Base-by-base conservation (phyloP, 2,113 vertebrate species). In the Morone saxatilis region DNA sequence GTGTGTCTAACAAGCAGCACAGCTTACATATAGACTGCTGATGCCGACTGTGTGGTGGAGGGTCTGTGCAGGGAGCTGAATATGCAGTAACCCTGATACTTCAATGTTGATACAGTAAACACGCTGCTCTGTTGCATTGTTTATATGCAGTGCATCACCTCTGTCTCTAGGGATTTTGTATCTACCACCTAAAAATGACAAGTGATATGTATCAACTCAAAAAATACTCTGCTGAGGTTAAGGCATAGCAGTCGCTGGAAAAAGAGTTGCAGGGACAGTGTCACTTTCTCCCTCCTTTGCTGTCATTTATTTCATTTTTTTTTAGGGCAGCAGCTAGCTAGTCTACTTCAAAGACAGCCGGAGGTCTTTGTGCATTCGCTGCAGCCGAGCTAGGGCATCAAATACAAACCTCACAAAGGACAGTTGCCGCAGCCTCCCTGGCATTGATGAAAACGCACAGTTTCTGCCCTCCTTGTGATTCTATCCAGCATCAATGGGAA, bases 301-400 rank as follows among this genome's bases (percentile, higher is more conserved):
- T 86, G 84, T 86, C 88, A 88, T 93, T 90, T 87, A 82, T 89
- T 89, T 74, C 6, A 86, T 68, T 71, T 77, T 72, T 76, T 91
- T 89, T 86, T 71, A 77, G 90, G 85, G 85, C 88, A 88, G 83
- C 67, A 84, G 84, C 80, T 72, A 78, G 82, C 84, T 51, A 72
- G 85, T 76, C 73, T 82, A 87, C 88, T 90, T 93, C 90, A 91
- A 91, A 93, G 89, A 84, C 83, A 89, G 76, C 80, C 59, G 50
- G 84, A 87, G 90, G 90, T 86, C 90, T 93, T 84, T 92, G 90
- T 90, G 83, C 80, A 73, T 87, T 88, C 36, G 68, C 80, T 80
- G 88, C 76, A 89, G 76, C 81, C 54, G 7, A 83, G 86, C 66
- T 50, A 77, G 75, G 71, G 87, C 88, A 91, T 91, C 89, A 89